These are phyloP conservation scores for Auanema sp. DNA, from an alignment of 2,888 invertebrate genomes.

Conservation along the genomic window DNA sequence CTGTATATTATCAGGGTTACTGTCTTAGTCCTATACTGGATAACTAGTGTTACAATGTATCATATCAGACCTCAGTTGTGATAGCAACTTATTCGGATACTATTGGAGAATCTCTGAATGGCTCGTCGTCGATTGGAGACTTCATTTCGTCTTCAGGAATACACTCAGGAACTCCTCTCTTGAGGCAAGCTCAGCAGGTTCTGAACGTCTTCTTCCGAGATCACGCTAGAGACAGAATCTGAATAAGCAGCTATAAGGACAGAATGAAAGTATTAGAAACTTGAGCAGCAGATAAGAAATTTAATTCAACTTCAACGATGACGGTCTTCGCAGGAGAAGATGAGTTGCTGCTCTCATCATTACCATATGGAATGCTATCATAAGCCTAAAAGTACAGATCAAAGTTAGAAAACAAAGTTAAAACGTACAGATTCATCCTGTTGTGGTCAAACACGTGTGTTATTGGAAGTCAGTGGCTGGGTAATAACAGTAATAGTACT, in stretches of 20 bases:
- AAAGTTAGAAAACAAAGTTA: too few relatives aligned
- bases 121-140: background rate
- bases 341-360: background rate
- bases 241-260: too few relatives aligned
- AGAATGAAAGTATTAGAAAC: too few relatives aligned
- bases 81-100: too few relatives aligned
- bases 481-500: too few relatives aligned
- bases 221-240: too few relatives aligned
- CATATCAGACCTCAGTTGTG: too few relatives aligned
- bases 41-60: background rate
- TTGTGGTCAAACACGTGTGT: too few relatives aligned
- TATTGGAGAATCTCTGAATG: too few relatives aligned
- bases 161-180: background rate
- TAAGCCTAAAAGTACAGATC: background rate
- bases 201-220: background rate
- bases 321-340: slow-evolving; percentile 1
- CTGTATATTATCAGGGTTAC: background rate
- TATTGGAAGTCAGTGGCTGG: slow-evolving; percentile 1
- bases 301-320: slow-evolving; percentile 8
- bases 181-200: background rate
- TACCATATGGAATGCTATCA: background rate
- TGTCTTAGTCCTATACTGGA: background rate
- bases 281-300: too few relatives aligned
- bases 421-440: background rate
- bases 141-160: background rate